Evolutionary conservation across 92 coral and sea anemone genomes (phyloP).

Genomic region (Muricea muricata): DNA sequence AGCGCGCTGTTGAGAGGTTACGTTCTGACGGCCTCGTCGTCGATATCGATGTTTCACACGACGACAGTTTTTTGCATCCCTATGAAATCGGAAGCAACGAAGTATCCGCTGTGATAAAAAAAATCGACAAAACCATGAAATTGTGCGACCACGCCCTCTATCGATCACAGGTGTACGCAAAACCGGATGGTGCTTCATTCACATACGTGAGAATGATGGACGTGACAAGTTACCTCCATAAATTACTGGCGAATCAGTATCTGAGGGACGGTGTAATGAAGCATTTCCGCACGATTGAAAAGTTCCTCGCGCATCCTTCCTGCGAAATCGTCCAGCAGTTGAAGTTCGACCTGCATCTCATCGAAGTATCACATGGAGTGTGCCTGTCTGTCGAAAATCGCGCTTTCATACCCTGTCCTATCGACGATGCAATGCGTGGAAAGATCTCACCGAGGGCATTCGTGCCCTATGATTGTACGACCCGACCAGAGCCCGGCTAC

Average conservation of each 20-base stretch:
- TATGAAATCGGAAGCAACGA: not conserved
- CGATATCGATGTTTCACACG: not conserved
- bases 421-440: not conserved
- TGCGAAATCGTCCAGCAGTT: constrained; percentile 9
- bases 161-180: not conserved
- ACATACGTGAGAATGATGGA: not conserved
- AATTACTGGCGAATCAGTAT: not conserved
- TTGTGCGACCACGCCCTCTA: not conserved
- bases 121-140: not conserved
- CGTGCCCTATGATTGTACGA: not conserved
- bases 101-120: not conserved
- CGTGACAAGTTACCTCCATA: not conserved
- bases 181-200: not conserved
- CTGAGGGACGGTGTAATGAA: not conserved
- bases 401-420: not conserved
- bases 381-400: not conserved
- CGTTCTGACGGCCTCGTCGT: not conserved
- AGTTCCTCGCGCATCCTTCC: not conserved
- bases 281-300: not conserved
- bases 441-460: constrained; percentile 20
- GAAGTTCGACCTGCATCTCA: not conserved
- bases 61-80: not conserved
- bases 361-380: constrained; percentile 2
- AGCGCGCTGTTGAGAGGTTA: not conserved
- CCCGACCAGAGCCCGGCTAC: constrained; percentile 1